Conservation (phyloP, 2,888 invertebrate genomes). For the Spilosoma lubricipeda region DNA sequence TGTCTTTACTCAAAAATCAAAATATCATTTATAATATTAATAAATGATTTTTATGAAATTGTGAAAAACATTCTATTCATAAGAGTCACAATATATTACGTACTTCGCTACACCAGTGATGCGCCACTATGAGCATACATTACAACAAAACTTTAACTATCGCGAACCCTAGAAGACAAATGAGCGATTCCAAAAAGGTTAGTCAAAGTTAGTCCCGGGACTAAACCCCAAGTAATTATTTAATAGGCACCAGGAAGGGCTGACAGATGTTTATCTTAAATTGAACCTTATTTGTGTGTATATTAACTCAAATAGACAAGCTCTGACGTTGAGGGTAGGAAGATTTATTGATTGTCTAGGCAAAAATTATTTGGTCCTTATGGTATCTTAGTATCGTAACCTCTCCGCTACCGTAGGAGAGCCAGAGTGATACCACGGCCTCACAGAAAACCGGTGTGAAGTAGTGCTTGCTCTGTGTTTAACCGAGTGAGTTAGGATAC, state of each 20-base stretch:
- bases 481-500: too few species aligned
- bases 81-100: neutral
- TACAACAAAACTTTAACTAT: slow-evolving; percentile 4
- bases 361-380: neutral
- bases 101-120: neutral
- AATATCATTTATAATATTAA: too few species aligned
- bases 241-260: slow-evolving; percentile 8
- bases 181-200: slow-evolving; percentile 5
- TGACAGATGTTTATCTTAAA: slow-evolving; percentile 25
- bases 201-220: slow-evolving; percentile 1
- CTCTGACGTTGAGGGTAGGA: neutral
- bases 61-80: neutral
- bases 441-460: too few species aligned
- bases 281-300: slow-evolving; percentile 11
- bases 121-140: neutral
- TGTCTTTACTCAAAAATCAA: too few species aligned
- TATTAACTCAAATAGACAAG: slow-evolving; percentile 9
- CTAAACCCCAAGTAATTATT: slow-evolving; percentile 19
- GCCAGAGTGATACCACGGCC: too few species aligned
- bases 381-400: too few species aligned
- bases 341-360: neutral
- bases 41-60: too few species aligned
- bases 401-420: too few species aligned
- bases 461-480: too few species aligned
- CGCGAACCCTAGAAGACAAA: slow-evolving; percentile 3